Conservation (phyloP, 1,140 invertebrate species). For the Brachionus calyciflorus region DNA sequence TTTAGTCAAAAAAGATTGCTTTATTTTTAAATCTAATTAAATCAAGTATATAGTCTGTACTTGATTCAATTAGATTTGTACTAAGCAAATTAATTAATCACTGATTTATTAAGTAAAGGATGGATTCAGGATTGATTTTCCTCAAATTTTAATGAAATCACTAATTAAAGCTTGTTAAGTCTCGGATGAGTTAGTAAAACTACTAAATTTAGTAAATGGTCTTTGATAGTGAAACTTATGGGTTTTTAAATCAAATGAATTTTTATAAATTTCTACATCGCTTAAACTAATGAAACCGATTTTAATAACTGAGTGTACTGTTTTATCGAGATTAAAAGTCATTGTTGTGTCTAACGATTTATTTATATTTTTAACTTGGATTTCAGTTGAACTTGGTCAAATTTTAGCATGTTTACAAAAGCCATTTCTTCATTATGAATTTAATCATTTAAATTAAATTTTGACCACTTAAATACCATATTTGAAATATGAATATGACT, state of each 20-base stretch:
- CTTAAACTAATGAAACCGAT: not conserved
- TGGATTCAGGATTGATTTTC: not conserved
- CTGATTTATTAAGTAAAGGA: not conserved
- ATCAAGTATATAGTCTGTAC: constrained; percentile 27
- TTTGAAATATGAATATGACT: not conserved
- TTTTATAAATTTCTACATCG: not conserved
- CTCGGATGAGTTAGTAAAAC: not conserved
- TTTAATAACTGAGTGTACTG: not conserved
- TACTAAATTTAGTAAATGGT: not conserved
- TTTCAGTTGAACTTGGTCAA: too few relatives aligned
- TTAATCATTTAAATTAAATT: not conserved
- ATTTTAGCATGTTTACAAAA: not conserved
- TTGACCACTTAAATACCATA: not conserved
- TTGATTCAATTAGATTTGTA: too few relatives aligned
- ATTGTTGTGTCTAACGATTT: not conserved
- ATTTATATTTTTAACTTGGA: not conserved
- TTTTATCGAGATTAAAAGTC: not conserved
- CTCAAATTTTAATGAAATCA: not conserved
- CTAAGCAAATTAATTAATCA: not conserved
- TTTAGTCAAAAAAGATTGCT: constrained; percentile 3
- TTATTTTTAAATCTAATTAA: constrained; percentile 33
- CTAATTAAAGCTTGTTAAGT: not conserved
- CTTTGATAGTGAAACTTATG: not conserved
- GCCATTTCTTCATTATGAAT: not conserved
- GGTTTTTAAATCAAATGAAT: not conserved